phyloP scores from a whole-genome alignment of 2,888 invertebrate species.

The Drosophila borborema region DNA sequence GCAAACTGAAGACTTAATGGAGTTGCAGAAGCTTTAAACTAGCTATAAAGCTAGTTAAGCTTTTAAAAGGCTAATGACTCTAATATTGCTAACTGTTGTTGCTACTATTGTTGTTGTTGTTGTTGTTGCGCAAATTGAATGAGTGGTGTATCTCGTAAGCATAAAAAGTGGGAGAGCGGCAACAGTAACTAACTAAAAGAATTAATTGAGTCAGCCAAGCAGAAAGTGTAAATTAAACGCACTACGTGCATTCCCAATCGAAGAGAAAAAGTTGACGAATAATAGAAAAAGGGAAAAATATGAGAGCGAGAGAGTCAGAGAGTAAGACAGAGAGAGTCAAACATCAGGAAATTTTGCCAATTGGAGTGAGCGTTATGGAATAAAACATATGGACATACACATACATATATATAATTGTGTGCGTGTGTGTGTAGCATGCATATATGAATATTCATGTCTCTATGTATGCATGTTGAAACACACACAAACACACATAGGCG shows the following conservation, averaged over 20 bases:
- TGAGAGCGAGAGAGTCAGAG: background rate
- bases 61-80: constrained; percentile 64
- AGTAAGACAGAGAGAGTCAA: constrained; percentile 14
- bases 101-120: background rate
- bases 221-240: constrained; percentile 73
- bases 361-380: constrained; percentile 60
- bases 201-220: constrained; percentile 80
- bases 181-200: constrained; percentile 55
- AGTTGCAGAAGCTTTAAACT: constrained; percentile 44
- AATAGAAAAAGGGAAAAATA: constrained; percentile 17
- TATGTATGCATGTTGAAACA: constrained; percentile 2
- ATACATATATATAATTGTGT: constrained; percentile 11
- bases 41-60: constrained; percentile 36
- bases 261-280: constrained; percentile 32
- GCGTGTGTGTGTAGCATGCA: constrained; percentile 12
- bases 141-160: constrained; percentile 41
- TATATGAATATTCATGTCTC: constrained; percentile 5
- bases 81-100: constrained; percentile 44
- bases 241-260: constrained; percentile 37
- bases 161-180: constrained; percentile 51
- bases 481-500: constrained; percentile 11
- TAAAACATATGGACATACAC: constrained; percentile 37
- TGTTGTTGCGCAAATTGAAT: constrained; percentile 49
- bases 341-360: constrained; percentile 48
- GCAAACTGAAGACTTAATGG: constrained; percentile 7